Evolutionary conservation across 2,888 invertebrate species (phyloP), one percentile per base, ranked within the genome.

Genomic region (Drosophila quasianomalipes): DNA sequence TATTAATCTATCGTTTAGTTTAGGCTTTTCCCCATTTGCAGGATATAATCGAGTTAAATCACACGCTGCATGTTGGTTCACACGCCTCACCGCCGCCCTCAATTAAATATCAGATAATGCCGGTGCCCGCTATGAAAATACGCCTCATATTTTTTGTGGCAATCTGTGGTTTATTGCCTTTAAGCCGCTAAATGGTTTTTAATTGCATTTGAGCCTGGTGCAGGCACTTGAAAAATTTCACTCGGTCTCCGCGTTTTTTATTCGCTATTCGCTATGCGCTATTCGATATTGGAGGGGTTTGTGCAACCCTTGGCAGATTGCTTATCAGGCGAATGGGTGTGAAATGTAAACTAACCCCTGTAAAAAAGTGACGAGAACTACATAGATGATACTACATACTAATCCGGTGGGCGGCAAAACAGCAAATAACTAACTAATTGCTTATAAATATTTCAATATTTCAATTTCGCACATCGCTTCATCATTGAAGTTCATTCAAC

Each of bases 101-200:
- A 69, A 73, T 75, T 57, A 49, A 58, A 49, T 65, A 74, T 37
- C 52, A 28, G 67, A 79, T 70, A 67, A 81, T 74, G 82, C 59
- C 66, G 79, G 82, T 41, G 41, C 26, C 59, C 54, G 73, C 58
- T 33, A 47, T 72, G 22, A 54, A 59, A 59, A 41, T 59, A 64
- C 55, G 75, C 52, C 52, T 49, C 52, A 28, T 53, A 53, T 44
- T 67, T 75, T 71, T 69, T 70, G 49, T 37, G 62, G 82, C 81
- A 86, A 85, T 82, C 74, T 71, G 59, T 69, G 70, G 63, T 53
- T 66, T 75, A 81, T 78, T 69, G 74, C 75, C 68, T 71, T 69
- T 82, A 75, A 90, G 89, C 90, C 65, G 81, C 54, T 85, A 85
- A 85, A 85, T 88, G 83, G 69, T 85, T 88, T 85, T 90, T 85